phyloP scores from a whole-genome alignment of 2,888 invertebrate species.

The Schrankia costaestrigalis region DNA sequence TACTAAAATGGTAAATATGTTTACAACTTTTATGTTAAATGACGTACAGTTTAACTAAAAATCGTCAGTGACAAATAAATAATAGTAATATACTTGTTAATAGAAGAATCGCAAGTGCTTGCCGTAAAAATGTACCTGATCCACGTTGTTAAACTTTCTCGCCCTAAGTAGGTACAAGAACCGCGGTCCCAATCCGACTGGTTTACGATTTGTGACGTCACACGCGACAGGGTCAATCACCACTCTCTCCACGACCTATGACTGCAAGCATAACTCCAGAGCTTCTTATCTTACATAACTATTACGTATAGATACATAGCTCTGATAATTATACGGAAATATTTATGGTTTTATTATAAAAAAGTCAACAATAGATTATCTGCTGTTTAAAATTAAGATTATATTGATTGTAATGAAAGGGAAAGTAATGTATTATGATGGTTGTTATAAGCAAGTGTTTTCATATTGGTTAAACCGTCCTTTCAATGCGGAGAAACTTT shows the following conservation, averaged over 20 bases:
- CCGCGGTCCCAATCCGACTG: slow-evolving; percentile 7
- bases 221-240: slow-evolving; percentile 35
- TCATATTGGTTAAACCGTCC: too few species aligned
- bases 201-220: slow-evolving; percentile 37
- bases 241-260: slow-evolving; percentile 61
- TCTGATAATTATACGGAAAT: slow-evolving; percentile 25
- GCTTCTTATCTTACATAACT: slow-evolving; percentile 32
- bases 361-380: slow-evolving; percentile 18
- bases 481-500: too few species aligned
- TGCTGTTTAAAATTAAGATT: slow-evolving; percentile 4
- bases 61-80: too few species aligned
- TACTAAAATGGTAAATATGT: too few species aligned
- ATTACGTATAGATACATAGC: slow-evolving; percentile 32
- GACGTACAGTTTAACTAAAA: too few species aligned
- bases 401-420: slow-evolving; percentile 21
- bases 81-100: too few species aligned
- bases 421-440: slow-evolving; percentile 27
- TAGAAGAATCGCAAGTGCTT: too few species aligned
- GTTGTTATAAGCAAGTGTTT: too few species aligned
- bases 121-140: too few species aligned
- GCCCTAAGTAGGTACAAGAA: slow-evolving; percentile 9
- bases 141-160: slow-evolving; percentile 20
- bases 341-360: slow-evolving; percentile 17
- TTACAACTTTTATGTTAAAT: too few species aligned
- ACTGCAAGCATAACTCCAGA: slow-evolving; percentile 34